These are phyloP conservation scores for Archilochus colubris DNA, from an alignment of 2,113 vertebrate species.

Conservation along the genomic window DNA sequence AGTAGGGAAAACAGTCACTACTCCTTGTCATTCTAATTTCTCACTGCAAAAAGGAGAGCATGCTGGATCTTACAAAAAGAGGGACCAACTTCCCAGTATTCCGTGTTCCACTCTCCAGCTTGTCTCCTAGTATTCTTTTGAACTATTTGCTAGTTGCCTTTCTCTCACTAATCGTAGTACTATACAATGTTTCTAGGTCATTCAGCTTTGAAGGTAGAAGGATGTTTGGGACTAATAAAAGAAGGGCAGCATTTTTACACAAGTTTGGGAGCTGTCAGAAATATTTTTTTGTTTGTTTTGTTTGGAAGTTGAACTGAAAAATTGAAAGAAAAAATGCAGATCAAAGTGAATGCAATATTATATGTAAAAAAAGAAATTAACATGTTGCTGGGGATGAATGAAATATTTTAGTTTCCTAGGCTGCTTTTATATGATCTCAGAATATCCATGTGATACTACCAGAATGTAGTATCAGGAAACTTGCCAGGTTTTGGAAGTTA, in stretches of 20 bases:
- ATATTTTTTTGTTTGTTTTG: neutral
- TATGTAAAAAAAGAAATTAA: neutral
- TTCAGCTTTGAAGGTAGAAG: neutral
- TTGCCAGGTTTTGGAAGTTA: neutral
- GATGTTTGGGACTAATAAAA: neutral
- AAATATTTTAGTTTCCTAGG: neutral
- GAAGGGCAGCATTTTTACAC: neutral
- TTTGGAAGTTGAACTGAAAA: neutral
- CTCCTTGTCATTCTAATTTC: neutral
- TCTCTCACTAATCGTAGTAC: neutral
- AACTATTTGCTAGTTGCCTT: neutral
- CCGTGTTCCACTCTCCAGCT: neutral
- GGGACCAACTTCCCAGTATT: neutral
- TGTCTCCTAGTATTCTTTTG: neutral
- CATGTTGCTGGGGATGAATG: neutral
- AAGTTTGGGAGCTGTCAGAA: neutral
- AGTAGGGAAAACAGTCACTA: neutral
- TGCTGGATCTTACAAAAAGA: neutral
- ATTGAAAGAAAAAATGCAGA: neutral
- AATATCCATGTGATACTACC: neutral
- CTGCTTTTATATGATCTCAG: neutral
- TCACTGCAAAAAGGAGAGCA: neutral
- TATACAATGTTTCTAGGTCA: neutral
- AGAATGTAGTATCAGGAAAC: neutral
- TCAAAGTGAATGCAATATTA: neutral